Conservation (phyloP, 1,140 invertebrate genomes). For the Kradibia gibbosae region DNA sequence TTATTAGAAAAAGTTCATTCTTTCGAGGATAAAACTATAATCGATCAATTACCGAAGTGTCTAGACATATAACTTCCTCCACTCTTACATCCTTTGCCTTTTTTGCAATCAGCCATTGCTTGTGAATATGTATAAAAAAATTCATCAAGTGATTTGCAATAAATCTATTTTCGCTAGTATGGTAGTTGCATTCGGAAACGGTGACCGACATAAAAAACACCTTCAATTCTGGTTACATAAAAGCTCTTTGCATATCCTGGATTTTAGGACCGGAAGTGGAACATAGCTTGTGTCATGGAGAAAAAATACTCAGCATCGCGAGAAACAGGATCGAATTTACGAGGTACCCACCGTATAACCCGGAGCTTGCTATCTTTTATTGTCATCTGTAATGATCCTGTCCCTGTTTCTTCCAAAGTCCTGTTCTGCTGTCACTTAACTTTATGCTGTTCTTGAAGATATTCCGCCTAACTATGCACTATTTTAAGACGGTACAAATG, state of each 20-base stretch:
- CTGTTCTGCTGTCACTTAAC: neutral
- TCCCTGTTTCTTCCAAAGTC: neutral
- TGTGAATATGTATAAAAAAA: constrained; percentile 7
- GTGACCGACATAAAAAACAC: constrained; percentile 8
- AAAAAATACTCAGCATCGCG: constrained; percentile 17
- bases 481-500: neutral
- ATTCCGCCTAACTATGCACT: neutral
- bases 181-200: neutral
- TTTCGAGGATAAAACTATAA: no score
- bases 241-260: neutral
- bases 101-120: neutral
- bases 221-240: constrained; percentile 27
- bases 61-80: neutral
- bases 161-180: neutral
- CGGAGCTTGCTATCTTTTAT: constrained; percentile 53
- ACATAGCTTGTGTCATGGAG: neutral
- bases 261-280: neutral
- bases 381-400: neutral
- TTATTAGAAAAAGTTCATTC: no score
- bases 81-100: neutral
- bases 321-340: constrained; percentile 57
- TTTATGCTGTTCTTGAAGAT: constrained; percentile 5
- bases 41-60: no score
- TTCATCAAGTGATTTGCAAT: neutral
- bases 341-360: constrained; percentile 57